A percentile compares a stretch with the other conserved stretches of the same genome.
Conservation (phyloP, 2,113 vertebrate species). For the Percina caprodes region DNA sequence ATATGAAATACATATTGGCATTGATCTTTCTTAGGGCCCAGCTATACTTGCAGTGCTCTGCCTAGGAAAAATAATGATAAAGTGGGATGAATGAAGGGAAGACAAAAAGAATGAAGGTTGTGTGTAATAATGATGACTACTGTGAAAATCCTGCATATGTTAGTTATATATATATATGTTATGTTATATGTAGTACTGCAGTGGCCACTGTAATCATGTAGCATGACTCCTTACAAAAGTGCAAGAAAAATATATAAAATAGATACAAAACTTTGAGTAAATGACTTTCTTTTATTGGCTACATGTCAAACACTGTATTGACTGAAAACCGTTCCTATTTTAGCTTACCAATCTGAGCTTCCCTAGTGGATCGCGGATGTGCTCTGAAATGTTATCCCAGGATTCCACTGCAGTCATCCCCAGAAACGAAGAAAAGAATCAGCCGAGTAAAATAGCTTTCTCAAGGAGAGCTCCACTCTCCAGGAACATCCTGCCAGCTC, state of each 20-base stretch:
- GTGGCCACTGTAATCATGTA: neutral
- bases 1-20: conserved; percentile 74
- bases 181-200: too few relatives aligned
- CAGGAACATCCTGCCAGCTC: conserved; percentile 10
- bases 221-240: neutral
- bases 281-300: neutral
- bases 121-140: neutral
- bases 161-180: too few relatives aligned
- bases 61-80: conserved; percentile 25
- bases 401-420: conserved; percentile 11
- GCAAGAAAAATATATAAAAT: neutral
- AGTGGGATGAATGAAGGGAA: conserved; percentile 1
- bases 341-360: neutral
- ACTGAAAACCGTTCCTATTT: neutral
- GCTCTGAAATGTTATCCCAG: conserved; percentile 9
- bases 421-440: neutral
- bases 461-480: neutral
- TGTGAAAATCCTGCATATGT: conserved; percentile 1
- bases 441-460: neutral
- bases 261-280: neutral
- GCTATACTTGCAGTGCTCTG: conserved; percentile 36
- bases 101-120: conserved; percentile 10
- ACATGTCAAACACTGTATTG: neutral
- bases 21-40: conserved; percentile 58
- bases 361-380: neutral